Base-by-base conservation (phyloP, 2,113 vertebrate species). In the Pangasianodon gigas region DNA sequence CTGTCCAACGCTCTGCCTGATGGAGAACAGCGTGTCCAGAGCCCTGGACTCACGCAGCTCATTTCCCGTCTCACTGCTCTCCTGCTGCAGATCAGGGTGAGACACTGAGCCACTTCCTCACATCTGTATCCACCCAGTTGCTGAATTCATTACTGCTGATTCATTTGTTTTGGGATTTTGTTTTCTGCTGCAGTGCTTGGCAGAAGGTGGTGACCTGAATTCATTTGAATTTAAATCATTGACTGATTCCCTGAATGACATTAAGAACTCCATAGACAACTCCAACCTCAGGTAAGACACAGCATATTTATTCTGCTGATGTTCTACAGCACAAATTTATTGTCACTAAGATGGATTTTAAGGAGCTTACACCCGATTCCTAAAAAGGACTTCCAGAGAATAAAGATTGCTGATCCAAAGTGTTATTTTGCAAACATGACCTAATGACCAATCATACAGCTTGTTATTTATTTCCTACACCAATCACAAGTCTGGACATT, bases 191-290 rank as follows among this genome's bases (percentile, higher is more conserved):
- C 94, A 99, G 98, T 98, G 98, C 96, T 96, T 99, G 93, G 98
- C 98, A 92, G 98, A 99, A 93, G 98, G 97, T 90, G 97, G 97
- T 83, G 98, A 99, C 94, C 94, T 99, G 94, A 99, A 99, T 95
- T 99, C 98, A 52, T 99, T 99, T 96, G 98, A 99, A 94, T 99
- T 99, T 94, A 99, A 99, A 94, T 99, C 98, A 82, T 95, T 99
- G 93, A 99, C 97, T 74, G 98, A 99, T 94, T 99, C 98, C 71
- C 95, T 99, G 92, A 98, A 99, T 91, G 98, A 99, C 93, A 99
- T 99, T 92, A 99, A 99, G 94, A 97, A 96, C 93, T 98, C 98
- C 54, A 98, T 99, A 95, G 97, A 98, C 94, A 95, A 96, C 87
- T 98, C 98, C 90, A 99, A 99, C 95, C 97, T 98, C 96, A 98